Conservation (phyloP, 2,888 invertebrate species). For the Dioctria rufipes region DNA sequence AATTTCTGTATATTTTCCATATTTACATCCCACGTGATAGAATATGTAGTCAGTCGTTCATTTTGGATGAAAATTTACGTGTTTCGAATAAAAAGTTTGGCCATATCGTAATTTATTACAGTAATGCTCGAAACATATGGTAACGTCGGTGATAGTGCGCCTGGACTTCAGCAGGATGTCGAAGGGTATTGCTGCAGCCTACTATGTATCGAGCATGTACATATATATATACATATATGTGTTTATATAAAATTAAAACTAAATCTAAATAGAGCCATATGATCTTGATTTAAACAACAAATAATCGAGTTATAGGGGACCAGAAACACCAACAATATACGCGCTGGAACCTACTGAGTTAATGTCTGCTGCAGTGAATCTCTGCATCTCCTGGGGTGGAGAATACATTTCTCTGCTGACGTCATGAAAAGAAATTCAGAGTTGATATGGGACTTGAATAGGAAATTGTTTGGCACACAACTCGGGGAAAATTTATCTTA, state of each 20-base stretch:
- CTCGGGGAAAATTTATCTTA: conserved; percentile 40
- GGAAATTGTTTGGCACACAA: conserved; percentile 52
- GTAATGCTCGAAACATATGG: conserved; percentile 41
- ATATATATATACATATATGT: no score
- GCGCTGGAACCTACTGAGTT: conserved; percentile 41
- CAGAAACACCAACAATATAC: conserved; percentile 26
- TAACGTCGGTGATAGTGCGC: conserved; percentile 13
- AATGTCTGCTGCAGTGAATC: conserved; percentile 53
- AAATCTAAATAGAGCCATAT: background rate
- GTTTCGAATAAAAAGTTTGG: conserved; percentile 44
- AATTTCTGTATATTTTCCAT: background rate
- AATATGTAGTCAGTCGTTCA: background rate
- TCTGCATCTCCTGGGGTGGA: conserved; percentile 50
- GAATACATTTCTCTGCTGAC: conserved; percentile 53
- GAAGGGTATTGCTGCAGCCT: background rate
- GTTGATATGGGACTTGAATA: conserved; percentile 42
- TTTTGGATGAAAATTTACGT: conserved; percentile 43
- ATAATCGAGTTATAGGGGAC: conserved; percentile 52
- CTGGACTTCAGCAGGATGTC: conserved; percentile 21
- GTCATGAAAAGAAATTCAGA: conserved; percentile 50
- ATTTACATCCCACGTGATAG: conserved; percentile 14
- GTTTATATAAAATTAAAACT: background rate
- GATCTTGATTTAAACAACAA: conserved; percentile 54
- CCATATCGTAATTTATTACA: conserved; percentile 43
- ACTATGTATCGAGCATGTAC: background rate